phyloP scores from a whole-genome alignment of 2,797 vertebrate genomes.

The Fratercula arctica region DNA sequence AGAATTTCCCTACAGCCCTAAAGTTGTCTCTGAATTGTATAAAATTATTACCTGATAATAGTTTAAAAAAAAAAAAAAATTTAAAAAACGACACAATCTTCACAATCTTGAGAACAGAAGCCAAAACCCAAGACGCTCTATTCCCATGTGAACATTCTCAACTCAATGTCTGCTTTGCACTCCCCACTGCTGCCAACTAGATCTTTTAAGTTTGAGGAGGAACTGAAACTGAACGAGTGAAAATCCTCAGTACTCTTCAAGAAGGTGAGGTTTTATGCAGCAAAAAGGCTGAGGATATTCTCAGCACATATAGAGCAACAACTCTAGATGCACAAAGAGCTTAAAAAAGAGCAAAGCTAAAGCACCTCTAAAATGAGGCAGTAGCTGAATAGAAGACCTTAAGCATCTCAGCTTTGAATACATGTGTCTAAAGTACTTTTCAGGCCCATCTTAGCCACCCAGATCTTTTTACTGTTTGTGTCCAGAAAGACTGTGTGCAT shows the following conservation, averaged over 20 bases:
- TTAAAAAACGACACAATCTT: neutral
- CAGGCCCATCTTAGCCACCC: neutral
- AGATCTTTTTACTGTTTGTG: neutral
- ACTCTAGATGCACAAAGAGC: neutral
- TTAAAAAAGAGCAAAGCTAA: neutral
- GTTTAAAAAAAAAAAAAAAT: too few relatives aligned
- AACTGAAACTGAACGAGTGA: neutral
- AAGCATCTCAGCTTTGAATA: neutral
- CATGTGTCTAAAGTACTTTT: neutral
- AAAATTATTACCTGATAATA: neutral
- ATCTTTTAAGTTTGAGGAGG: neutral
- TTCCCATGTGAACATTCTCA: neutral
- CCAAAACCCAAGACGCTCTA: neutral
- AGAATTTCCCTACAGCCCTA: neutral
- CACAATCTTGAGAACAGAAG: neutral
- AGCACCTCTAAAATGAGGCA: neutral
- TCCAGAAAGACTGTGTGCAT: neutral
- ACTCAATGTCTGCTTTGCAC: neutral
- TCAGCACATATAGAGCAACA: neutral
- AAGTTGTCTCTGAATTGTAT: neutral
- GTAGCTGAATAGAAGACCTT: neutral
- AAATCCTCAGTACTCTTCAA: neutral
- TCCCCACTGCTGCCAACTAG: neutral
- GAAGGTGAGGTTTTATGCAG: neutral
- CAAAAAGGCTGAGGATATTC: neutral